Base-by-base conservation (phyloP, 2,888 invertebrate species). In the Venusia cambrica region DNA sequence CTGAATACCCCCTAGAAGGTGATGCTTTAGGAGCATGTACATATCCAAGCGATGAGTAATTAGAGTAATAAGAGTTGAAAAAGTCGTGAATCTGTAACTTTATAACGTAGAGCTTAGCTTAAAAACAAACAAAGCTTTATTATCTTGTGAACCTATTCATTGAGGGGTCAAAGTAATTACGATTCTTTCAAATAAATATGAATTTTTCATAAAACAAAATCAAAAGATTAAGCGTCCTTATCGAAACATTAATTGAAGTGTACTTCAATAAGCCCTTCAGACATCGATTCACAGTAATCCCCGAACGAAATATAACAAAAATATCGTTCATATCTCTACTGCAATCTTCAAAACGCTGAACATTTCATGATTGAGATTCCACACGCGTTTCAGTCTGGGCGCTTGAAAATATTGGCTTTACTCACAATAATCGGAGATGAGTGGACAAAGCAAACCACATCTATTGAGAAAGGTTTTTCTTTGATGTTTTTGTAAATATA, bases 381-480 rank as follows among this genome's bases (percentile, higher is more conserved):
- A 52, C 42, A 45, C 68, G 57, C 62, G 69, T 66, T 48, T 48
- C 58, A 49, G 55, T 57, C 58, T 60, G 54, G 57, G 45, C 54
- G 62, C 56, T 69, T 57, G 62, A 63, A 73, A 72, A 73, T 73
- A 71, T 72, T 71, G 71, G 66, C 61, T 38, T 18, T 20, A 13
- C 16, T 33, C 19, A 20, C 67, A 71, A 73, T 73, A 70, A 72
- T 57, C 61, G 60, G 54, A 57, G 67, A 70, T 65, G 64, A 70
- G 65, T 65, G 62, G 62, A 39, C 40, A 5, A 6, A 7, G 14
- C 7, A 8, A 24, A 38, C 18, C 18, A 6, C 19, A 11, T 5
- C 26, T 28, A 28, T 28, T 27, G 38, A 32, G 24, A 37, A 37
- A 21, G 7, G n/a, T 28, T 28, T 28, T 1, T 18, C 8, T 12